A percentile compares a stretch with the other conserved stretches of the same genome.
phyloP scores from a whole-genome alignment of 1,140 invertebrate species.

The Drosophila murphyi region DNA sequence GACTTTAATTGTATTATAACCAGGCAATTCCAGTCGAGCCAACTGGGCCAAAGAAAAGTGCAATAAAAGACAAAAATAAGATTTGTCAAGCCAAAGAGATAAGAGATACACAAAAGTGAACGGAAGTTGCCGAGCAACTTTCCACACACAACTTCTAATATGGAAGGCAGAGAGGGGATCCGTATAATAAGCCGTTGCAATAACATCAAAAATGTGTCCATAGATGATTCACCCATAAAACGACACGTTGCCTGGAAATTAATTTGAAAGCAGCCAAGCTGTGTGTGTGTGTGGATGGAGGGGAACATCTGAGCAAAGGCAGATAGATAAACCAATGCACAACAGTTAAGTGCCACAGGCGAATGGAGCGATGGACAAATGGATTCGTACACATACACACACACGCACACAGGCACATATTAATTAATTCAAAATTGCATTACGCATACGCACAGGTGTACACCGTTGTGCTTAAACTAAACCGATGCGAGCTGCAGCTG shows the following conservation, averaged over 20 bases:
- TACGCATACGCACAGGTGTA: slow-evolving; percentile 80
- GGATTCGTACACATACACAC: background rate
- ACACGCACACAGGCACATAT: slow-evolving; percentile 52
- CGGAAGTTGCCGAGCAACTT: slow-evolving; percentile 44
- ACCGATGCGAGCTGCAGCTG: slow-evolving; percentile 25
- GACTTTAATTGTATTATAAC: slow-evolving; percentile 20
- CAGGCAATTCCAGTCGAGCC: slow-evolving; percentile 20
- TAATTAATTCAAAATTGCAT: slow-evolving; percentile 81
- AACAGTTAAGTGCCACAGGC: slow-evolving; percentile 41
- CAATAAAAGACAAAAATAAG: slow-evolving; percentile 29
- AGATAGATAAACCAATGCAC: slow-evolving; percentile 46
- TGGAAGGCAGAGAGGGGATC: background rate
- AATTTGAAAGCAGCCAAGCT: slow-evolving; percentile 67
- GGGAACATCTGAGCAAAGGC: slow-evolving; percentile 6
- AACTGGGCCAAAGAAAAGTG: slow-evolving; percentile 10
- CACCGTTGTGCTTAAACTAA: slow-evolving; percentile 36
- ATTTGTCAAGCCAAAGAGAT: slow-evolving; percentile 29
- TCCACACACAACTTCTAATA: slow-evolving; percentile 23
- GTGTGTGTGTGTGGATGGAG: slow-evolving; percentile 1
- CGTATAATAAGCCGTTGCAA: slow-evolving; percentile 41
- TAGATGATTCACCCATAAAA: slow-evolving; percentile 42
- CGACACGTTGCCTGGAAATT: slow-evolving; percentile 76
- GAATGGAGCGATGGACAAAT: slow-evolving; percentile 1
- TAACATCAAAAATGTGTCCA: slow-evolving; percentile 27
- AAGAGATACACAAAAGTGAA: slow-evolving; percentile 41